Evolutionary conservation across 1,140 invertebrate genomes (phyloP).

Genomic region (Apocrypta bakeri): DNA sequence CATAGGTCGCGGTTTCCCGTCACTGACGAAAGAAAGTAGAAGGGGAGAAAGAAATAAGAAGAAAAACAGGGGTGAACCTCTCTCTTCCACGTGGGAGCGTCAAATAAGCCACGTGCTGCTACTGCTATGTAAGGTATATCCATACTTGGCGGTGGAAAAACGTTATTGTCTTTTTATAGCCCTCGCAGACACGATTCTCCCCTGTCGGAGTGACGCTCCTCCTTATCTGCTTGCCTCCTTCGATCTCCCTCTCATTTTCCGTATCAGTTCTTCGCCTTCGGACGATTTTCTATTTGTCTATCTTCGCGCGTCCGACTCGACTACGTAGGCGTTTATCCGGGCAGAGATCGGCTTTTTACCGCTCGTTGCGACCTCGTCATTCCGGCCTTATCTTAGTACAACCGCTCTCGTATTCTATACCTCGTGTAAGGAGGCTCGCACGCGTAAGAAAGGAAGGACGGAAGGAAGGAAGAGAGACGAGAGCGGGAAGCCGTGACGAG

Average conservation of each 20-base stretch:
- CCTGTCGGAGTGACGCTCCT: too few relatives aligned
- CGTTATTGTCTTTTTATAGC: conserved; percentile 71
- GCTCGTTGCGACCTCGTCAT: conserved; percentile 75
- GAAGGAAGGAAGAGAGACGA: conserved; percentile 52
- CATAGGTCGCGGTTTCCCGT: conserved; percentile 39
- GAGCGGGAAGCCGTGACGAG: conserved; percentile 64
- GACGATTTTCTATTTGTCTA: conserved; percentile 50
- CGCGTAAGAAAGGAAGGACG: conserved; percentile 48
- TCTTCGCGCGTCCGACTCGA: conserved; percentile 50
- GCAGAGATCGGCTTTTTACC: conserved; percentile 74
- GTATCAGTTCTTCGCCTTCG: conserved; percentile 53
- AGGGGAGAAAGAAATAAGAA: conserved; percentile 13
- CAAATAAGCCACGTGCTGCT: conserved; percentile 24
- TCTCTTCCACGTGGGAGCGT: conserved; percentile 20
- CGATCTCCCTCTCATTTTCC: conserved; percentile 50
- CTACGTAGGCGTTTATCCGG: conserved; percentile 28
- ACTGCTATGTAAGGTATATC: not conserved
- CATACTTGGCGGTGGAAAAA: conserved; percentile 54
- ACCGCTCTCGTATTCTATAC: conserved; percentile 49
- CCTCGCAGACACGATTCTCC: conserved; percentile 59
- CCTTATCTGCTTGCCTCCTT: conserved; percentile 39
- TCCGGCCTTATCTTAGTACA: conserved; percentile 68
- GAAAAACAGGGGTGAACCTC: conserved; percentile 13
- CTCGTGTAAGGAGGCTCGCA: not conserved
- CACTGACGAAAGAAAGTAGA: not conserved